A percentile compares a stretch with the other conserved stretches of the same genome.
phyloP scores from a whole-genome alignment of 2,113 vertebrate species.

The Oreochromis tanganicae region DNA sequence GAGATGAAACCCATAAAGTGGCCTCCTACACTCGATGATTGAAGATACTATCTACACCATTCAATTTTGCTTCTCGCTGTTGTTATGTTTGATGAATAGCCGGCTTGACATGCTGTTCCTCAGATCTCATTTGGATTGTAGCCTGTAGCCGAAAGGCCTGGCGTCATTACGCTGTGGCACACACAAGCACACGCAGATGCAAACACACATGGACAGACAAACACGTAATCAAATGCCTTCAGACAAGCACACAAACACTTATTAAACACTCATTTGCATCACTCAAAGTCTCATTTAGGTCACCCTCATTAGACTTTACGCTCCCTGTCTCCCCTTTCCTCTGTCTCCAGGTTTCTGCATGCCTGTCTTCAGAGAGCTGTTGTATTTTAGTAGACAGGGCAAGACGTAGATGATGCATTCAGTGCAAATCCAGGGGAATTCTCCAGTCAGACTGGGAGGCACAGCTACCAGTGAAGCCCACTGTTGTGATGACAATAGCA shows the following conservation, averaged over 20 bases:
- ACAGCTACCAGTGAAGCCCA: not conserved
- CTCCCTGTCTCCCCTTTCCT: not conserved
- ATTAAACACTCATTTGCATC: constrained; percentile 30
- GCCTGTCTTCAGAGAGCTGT: not conserved
- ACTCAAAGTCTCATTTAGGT: constrained; percentile 40
- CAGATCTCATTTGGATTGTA: constrained; percentile 56
- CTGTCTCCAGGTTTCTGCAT: not conserved
- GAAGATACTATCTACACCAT: constrained; percentile 46
- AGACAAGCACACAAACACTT: constrained; percentile 9
- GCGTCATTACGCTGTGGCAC: constrained; percentile 17
- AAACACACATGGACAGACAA: not conserved
- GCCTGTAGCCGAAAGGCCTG: constrained; percentile 37
- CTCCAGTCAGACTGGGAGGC: not conserved
- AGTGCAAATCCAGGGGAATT: not conserved
- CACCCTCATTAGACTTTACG: not conserved
- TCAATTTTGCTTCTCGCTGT: constrained; percentile 46
- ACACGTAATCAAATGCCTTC: constrained; percentile 2
- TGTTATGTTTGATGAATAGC: constrained; percentile 55
- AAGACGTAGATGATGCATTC: not conserved
- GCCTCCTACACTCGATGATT: constrained; percentile 37
- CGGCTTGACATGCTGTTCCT: constrained; percentile 47
- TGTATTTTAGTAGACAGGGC: not conserved
- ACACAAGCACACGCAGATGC: not conserved
- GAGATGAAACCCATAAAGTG: constrained; percentile 45
- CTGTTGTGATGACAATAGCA: constrained; percentile 10